Conservation (phyloP, 2,888 invertebrate species). For the Minunthozetes semirufus region DNA sequence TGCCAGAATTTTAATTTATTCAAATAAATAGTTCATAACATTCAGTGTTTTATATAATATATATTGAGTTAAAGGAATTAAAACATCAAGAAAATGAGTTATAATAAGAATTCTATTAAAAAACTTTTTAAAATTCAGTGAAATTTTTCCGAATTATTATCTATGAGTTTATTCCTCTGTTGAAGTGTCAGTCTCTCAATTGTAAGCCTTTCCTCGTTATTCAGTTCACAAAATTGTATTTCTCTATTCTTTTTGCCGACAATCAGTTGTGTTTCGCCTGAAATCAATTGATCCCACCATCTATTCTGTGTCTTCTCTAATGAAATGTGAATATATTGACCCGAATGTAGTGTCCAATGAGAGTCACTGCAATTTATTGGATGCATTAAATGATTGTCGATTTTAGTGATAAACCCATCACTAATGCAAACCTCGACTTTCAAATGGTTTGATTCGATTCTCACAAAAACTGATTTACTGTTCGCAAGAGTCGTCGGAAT, state of each 20-base stretch:
- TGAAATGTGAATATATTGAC: neutral
- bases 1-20: too few relatives aligned
- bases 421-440: neutral
- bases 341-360: constrained; percentile 5
- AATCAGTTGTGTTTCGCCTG: neutral
- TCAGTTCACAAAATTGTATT: constrained; percentile 12
- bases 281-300: constrained; percentile 7
- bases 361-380: neutral
- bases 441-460: neutral
- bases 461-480: constrained; percentile 4
- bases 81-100: too few relatives aligned
- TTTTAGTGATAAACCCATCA: neutral
- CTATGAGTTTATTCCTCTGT: neutral
- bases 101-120: too few relatives aligned
- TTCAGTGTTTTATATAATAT: too few relatives aligned
- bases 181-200: neutral
- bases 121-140: too few relatives aligned
- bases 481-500: neutral
- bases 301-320: neutral
- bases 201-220: neutral
- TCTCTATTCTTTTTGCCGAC: constrained; percentile 4
- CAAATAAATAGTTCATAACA: too few relatives aligned
- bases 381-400: neutral
- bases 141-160: too few relatives aligned
- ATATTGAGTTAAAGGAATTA: too few relatives aligned